Evolutionary conservation across 2,888 invertebrate genomes (phyloP).

Genomic region (Yponomeuta cagnagella): DNA sequence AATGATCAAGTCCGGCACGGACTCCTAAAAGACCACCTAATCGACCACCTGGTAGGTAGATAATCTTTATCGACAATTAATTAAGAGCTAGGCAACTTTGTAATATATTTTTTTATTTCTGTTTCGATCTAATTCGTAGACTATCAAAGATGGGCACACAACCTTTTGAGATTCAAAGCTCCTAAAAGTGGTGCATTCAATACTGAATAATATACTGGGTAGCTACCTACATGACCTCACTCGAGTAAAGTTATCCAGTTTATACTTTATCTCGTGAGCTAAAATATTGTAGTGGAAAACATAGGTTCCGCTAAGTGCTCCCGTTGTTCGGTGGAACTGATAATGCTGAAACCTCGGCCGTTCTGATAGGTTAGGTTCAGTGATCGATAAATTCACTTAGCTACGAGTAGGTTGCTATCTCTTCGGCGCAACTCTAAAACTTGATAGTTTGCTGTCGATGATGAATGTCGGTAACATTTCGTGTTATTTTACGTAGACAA

Average conservation of each 20-base stretch:
- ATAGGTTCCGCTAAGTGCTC: slow-evolving; percentile 13
- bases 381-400: slow-evolving; percentile 1
- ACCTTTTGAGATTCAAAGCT: not conserved
- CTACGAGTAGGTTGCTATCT: not conserved
- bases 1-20: not conserved
- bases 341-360: slow-evolving; percentile 5
- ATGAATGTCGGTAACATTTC: not conserved
- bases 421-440: not conserved
- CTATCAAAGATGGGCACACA: not conserved
- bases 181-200: not conserved
- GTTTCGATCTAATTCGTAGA: not conserved
- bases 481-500: not conserved
- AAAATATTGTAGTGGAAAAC: slow-evolving; percentile 12
- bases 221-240: not conserved
- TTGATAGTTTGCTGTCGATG: not conserved
- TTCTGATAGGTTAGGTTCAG: not conserved
- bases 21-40: not conserved
- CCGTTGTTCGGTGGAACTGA: slow-evolving; percentile 6
- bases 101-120: not conserved
- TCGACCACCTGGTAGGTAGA: not conserved
- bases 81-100: not conserved
- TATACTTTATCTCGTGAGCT: slow-evolving; percentile 2
- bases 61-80: not conserved
- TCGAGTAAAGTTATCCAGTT: slow-evolving; percentile 7
- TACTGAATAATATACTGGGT: not conserved